Base-by-base conservation (phyloP, 2,797 vertebrate genomes). In the Poecile montanus region DNA sequence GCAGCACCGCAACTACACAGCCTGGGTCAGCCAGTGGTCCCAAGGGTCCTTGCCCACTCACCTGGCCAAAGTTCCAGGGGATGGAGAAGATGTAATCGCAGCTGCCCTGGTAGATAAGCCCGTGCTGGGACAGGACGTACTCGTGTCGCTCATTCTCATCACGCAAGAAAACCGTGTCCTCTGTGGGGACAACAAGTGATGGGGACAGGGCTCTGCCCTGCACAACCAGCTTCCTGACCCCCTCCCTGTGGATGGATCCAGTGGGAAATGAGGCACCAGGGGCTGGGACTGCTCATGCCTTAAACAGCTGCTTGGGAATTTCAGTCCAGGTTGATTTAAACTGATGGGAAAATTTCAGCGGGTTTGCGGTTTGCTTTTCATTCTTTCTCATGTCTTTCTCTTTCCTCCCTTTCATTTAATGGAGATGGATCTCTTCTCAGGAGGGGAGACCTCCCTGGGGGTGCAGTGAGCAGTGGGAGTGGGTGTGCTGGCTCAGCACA, bases 11-110 rank as follows among this genome's bases (percentile, higher is more conserved):
- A 38, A 16, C 20, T 65, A 47, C 47, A 2, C 0, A 4, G n/a
- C 18, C 32, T 47, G 67, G 47, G 38, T 51, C 4, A 3, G 53
- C 51, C 5, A 9, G 40, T 34, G 45, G 40, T 19, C 20, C 57
- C 1, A 25, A 54, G 61, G n/a, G 25, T 3, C 48, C 2, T 3
- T 12, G 22, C 6, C 22, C 1, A 3, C 94, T 94, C 98, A 99
- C 99, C 99, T 99, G 99, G 94, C 99, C 99, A 16, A 98, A 99
- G 94, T 99, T 98, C 99, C 99, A 99, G 11, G 99, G 98, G 42
- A 89, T 91, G 10, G 95, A n/a, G 13, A 94, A 88, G n/a, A 98
- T 98, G 91, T 97, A 96, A 67, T 97, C 95, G 9, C 75, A 36
- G 17, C 95, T 96, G 6, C 99, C 99, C 85, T 98, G 98, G 96